Evolutionary conservation across 2,797 vertebrate species (phyloP), one percentile per base, ranked within the genome.

Genomic region (Tokudaia tokunoshimensis): DNA sequence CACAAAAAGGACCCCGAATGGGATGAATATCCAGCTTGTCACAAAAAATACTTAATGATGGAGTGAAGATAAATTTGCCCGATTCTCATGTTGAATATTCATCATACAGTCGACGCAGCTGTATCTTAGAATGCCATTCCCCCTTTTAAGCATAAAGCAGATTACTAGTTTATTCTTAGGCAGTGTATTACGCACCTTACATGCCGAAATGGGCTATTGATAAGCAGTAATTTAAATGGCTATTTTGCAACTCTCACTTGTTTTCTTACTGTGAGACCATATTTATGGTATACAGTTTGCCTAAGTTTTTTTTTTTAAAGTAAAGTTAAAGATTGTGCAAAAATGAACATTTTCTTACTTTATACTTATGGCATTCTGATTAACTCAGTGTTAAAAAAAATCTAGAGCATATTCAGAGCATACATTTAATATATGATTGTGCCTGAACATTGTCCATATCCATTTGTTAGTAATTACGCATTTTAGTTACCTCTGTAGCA

Each of bases 31-130:
- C 22, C 96, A 96, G 97, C 96, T 94, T 95, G 52, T 97, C 97
- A 96, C 75, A 97, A 91, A 91, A 92, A 97, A 96, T 84, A 82
- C 97, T 97, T 98, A 98, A 98, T 97, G 97, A 97, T 96, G 94
- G 97, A 96, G 50, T 80, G 90, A 97, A 97, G 96, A 96, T 97
- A 98, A 97, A 96, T 97, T 96, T 96, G 80, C 93, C 93, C 96
- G 97, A 96, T 98, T 98, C 74, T 97, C 93, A 78, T 96, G 91
- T 65, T 98, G 97, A 98, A 98, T 98, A 98, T 96, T 98, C 97
- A 97, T 98, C 93, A 94, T 96, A 95, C 95, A 92, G 72, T 96
- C 72, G 81, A n/a, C 97, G 92, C 96, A 98, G 98, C 98, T 98
- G 97, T 97, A 97, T 98, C 98, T 98, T 97, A 97, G 95, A 98